Base-by-base conservation (phyloP, 2,888 invertebrate species). In the Sipha maydis region DNA sequence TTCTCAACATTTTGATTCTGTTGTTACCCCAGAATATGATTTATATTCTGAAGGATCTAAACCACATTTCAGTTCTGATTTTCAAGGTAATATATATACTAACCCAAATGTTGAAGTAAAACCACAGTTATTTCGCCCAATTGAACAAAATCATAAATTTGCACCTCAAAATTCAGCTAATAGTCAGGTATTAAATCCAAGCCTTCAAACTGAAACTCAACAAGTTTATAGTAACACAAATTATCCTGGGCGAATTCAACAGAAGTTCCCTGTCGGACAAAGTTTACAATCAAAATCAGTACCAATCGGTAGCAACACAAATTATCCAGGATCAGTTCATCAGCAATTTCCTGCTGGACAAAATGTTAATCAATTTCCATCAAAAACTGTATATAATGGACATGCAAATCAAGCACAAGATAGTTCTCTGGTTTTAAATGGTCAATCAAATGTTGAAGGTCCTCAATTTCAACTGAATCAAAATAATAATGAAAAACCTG, bases 41-140 rank as follows among this genome's bases (percentile, higher is more conserved):
- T 75, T 75, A 61, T 61, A 80, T 61, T 1, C 73, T 54, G 85
- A 34, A 56, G 78, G 31, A 19, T 54, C 54, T 28, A 86, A 54
- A 73, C 79, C 79, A n/a, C 38, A 54, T 8, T 79, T 79, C 71
- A 71, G 79, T 28, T 79, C 85, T 54, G n/a, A 56, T 71, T 54
- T 86, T 38, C 38, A 56, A 0, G 67, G 9, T 7, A 76, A 80
- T 80, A 78, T 54, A 71, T 71, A 78, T 69, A 8, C 3, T 82
- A 28, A 67, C 4, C 41, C 67, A 31, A 88, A 80, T 11, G 1
- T 34, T 67, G 54, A 69, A 19, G 48, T 54, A 11, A 48, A 78
- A 25, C 31, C 61, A n/a, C 77, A 85, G 19, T 41, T 77, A 11
- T 69, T 78, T 38, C 9, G 25, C 17, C 69, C 69, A 31, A 4